Evolutionary conservation across 1,140 invertebrate species (phyloP).

Genomic region (Apocrypta bakeri): DNA sequence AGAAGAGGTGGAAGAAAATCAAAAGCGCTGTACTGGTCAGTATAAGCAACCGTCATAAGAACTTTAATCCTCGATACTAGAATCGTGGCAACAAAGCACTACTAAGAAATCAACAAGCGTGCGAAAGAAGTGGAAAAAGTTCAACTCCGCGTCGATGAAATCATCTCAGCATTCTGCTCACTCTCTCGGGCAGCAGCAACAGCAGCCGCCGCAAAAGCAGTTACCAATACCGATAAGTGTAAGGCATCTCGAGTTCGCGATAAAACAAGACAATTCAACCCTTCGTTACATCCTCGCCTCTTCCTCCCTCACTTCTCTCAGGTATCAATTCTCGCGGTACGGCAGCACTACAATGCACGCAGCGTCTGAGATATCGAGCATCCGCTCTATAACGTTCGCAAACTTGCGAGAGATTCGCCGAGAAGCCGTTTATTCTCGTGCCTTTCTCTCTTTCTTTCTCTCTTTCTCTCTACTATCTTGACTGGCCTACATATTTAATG

Average conservation of each 20-base stretch:
- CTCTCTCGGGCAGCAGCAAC: neutral
- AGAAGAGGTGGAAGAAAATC: no score
- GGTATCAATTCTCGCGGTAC: slow-evolving; percentile 14
- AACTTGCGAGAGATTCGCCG: neutral
- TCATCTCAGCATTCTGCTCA: slow-evolving; percentile 9
- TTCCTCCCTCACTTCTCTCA: neutral
- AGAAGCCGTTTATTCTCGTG: neutral
- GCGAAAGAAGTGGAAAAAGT: neutral
- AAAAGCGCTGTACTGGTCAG: no score
- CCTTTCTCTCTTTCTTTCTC: neutral
- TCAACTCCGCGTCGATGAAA: slow-evolving; percentile 6
- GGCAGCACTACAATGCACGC: slow-evolving; percentile 14
- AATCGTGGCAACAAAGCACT: neutral
- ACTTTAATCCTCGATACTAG: neutral
- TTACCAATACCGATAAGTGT: slow-evolving; percentile 24
- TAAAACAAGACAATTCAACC: slow-evolving; percentile 25
- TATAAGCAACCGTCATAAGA: neutral
- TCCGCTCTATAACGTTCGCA: neutral
- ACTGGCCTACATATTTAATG: slow-evolving; percentile 15
- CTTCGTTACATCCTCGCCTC: neutral
- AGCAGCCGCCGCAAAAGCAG: neutral
- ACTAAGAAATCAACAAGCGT: neutral
- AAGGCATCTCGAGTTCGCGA: slow-evolving; percentile 21
- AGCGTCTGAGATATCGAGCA: slow-evolving; percentile 17
- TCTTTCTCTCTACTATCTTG: neutral